Base-by-base conservation (phyloP, 2,113 vertebrate species). In the Anolis sagrei region DNA sequence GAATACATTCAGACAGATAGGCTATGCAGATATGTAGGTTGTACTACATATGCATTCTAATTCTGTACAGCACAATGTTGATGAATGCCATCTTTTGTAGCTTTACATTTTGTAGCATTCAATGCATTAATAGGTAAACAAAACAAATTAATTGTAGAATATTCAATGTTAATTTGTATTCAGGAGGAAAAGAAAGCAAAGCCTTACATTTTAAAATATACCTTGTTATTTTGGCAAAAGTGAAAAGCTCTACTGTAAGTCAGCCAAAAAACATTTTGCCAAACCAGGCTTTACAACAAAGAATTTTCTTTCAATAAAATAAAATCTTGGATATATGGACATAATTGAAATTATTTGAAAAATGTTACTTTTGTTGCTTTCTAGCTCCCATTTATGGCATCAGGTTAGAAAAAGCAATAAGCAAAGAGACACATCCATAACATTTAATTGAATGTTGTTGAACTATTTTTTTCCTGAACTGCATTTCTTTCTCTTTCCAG, bases 401-500 rank as follows among this genome's bases (percentile, higher is more conserved):
- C 54, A 80, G 29, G 10, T 19, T 80, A 79, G 10, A 83, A 87
- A 62, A 16, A 49, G 72, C 16, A 82, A 5, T 85, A 88, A 78
- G n/a, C 58, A 13, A 10, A 73, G 23, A 44, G 86, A 49, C 21
- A 77, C 68, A 74, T 62, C 76, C 0, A 36, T 51, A 36, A 18
- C 49, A 25, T 90, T 87, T 66, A 87, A 69, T 84, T 85, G 86
- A 86, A 73, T 44, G 74, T 82, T 80, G 29, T 61, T 91, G 54
- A 92, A 49, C 21, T 44, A 32, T 5, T 4, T 82, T 91, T 86
- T 76, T 91, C 51, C 0, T 51, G 78, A 79, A 86, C 49, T 88
- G 1, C 69, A 85, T 87, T 90, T 76, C 34, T 86, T 87, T 81
- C 91, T 85, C 77, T 95, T 90, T 91, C 64, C 95, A 99, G 99